Evolutionary conservation across 2,888 invertebrate genomes (phyloP), one percentile per base, ranked within the genome.

Genomic region (Tolmerus cingulatus): DNA sequence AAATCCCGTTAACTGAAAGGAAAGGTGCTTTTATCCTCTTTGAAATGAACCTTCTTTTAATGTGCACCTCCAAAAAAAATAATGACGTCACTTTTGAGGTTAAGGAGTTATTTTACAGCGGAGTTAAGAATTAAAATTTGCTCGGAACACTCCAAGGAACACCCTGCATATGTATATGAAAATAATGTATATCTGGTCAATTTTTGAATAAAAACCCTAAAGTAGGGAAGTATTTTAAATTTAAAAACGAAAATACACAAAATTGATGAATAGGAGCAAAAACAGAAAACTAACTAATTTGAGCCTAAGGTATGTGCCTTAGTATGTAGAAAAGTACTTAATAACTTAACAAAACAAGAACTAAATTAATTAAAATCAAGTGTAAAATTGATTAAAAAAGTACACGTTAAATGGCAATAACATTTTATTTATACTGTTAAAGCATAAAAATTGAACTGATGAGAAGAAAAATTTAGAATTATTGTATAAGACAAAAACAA

Each of bases 241-340:
- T 14, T 12, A 37, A 46, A 79, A 46, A 43, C 40, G 43, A 40
- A 19, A 12, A 79, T 43, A 57, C 40, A 12, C 40, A 84, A 84
- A 84, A 79, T 51, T 8, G 46, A 79, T 30, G 57, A 43, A 16
- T 74, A 74, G 51, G 43, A 66, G 40, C 76, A 57, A 86, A 51
- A 84, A 43, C 1, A 43, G 3, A 1, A 37, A 51, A 55, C 76
- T 86, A 23, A 88, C 84, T 88, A 86, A 88, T 79, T 85, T 89
- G 88, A 89, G 89, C 89, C 89, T 89, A 89, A 89, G 89, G 89
- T 89, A 89, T 88, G 89, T 89, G 89, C 89, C 89, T 89, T 89
- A 88, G 89, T 88, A 87, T 87, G 87, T 74, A 79, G 86, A 87
- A 66, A 79, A 79, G 46, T 27, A 46, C 34, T 79, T 51, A 79